Base-by-base conservation (phyloP, 2,113 vertebrate genomes). In the Gymnarchus niloticus region DNA sequence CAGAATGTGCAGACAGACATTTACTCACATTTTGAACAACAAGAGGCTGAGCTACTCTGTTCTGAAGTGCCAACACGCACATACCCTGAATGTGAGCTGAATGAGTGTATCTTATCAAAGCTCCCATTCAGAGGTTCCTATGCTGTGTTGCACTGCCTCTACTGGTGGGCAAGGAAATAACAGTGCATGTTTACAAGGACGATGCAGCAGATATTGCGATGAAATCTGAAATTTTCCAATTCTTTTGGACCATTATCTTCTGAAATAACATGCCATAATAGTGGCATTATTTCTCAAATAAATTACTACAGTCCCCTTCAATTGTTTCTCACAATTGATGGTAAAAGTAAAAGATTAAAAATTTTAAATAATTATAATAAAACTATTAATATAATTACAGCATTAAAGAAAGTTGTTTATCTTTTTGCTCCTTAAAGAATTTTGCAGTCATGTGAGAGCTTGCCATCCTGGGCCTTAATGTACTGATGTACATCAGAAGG, bases 61-160 rank as follows among this genome's bases (percentile, higher is more conserved):
- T 56, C 12, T 82, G 57, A 19, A 28, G 37, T 83, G 41, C 28
- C 81, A 76, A 41, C n/a, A 48, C 85, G 41, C 65, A 83, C 84
- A 84, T 85, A 48, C 48, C 83, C 41, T 87, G 81, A 65, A 83
- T 85, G 59, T 69, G 88, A 87, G 78, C 65, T 91, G 91, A 90
- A 91, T 88, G 90, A 88, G 87, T 69, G 81, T 90, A 78, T 88
- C 69, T 88, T 44, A 85, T 33, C n/a, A 37, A 6, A 33, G 33
- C 44, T 85, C 87, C 84, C 85, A 65, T 81, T 56, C 85, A 65
- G 52, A 83, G 12, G 69, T 3, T 84, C 54, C 51, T 81, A 56
- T 80, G 87, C 21, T 65, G 86, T 84, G 46, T 61, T 28, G 25
- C 57, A 65, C 65, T 73, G 65, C 83, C 59, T 59, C 56, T 73